Conservation (phyloP, 2,888 invertebrate species). For the Chrysolina haemoptera region DNA sequence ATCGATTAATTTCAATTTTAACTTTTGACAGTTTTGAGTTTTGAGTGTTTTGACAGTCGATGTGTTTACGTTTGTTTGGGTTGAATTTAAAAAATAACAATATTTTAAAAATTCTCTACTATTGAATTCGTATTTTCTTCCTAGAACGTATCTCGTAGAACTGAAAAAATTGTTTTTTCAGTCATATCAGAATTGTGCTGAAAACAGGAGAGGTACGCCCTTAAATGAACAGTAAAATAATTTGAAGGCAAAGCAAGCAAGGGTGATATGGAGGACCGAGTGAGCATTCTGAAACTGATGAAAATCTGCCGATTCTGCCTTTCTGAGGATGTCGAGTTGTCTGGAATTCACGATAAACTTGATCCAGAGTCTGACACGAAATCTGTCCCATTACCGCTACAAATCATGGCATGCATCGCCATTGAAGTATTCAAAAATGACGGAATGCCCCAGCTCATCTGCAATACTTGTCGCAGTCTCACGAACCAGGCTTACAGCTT, state of each 20-base stretch:
- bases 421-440: slow-evolving; percentile 83
- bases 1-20: no score
- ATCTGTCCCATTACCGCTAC: slow-evolving; percentile 78
- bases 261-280: slow-evolving; percentile 55
- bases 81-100: no score
- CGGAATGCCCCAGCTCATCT: slow-evolving; percentile 83
- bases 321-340: slow-evolving; percentile 74
- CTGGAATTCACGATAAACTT: slow-evolving; percentile 78
- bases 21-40: no score
- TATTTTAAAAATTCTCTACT: no score
- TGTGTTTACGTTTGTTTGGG: no score
- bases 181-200: not conserved
- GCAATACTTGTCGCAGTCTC: slow-evolving; percentile 78
- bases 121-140: no score
- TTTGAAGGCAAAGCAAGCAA: not conserved
- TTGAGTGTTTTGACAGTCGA: no score
- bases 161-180: not conserved
- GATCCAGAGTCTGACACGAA: slow-evolving; percentile 71
- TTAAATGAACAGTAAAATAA: not conserved
- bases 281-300: slow-evolving; percentile 71
- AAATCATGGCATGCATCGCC: slow-evolving; percentile 84
- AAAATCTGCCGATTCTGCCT: slow-evolving; percentile 85
- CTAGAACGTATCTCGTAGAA: no score
- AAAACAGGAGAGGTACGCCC: not conserved
- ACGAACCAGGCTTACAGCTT: slow-evolving; percentile 82